Evolutionary conservation across 2,888 invertebrate species (phyloP).

Genomic region (Himalopsyche tibetana): DNA sequence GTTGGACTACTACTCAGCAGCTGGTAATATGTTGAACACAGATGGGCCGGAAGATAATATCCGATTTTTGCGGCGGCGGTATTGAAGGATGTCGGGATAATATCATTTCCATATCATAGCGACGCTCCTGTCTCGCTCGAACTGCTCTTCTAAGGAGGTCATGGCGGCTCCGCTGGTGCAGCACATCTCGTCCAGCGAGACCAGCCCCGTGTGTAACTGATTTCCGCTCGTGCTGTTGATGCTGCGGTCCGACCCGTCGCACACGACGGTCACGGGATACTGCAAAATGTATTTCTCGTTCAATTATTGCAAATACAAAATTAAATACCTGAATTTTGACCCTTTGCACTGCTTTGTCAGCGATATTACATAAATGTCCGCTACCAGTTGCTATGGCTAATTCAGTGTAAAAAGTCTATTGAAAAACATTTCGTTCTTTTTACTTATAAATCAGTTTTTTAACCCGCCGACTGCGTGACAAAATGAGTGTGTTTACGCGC

Average conservation of each 20-base stretch:
- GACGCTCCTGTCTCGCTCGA: constrained; percentile 86
- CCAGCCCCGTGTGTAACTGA: constrained; percentile 73
- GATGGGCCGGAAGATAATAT: neutral
- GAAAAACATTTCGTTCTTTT: too few relatives aligned
- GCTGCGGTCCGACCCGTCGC: constrained; percentile 70
- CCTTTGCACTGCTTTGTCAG: too few relatives aligned
- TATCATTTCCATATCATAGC: constrained; percentile 81
- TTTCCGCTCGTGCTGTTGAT: constrained; percentile 76
- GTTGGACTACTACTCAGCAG: neutral
- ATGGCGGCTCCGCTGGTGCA: constrained; percentile 84
- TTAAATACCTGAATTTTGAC: too few relatives aligned
- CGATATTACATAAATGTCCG: too few relatives aligned
- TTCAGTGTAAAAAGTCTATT: too few relatives aligned
- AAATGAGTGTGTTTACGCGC: too few relatives aligned
- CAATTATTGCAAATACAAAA: neutral
- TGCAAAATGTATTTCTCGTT: constrained; percentile 67
- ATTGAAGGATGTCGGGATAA: neutral
- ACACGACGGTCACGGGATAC: constrained; percentile 76
- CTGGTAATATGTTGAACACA: neutral
- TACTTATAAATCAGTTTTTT: too few relatives aligned
- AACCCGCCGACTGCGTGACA: too few relatives aligned
- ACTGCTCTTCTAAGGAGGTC: constrained; percentile 84
- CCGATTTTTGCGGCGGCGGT: neutral
- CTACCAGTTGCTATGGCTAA: too few relatives aligned
- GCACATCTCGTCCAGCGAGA: constrained; percentile 90